Percentiles rank a stretch among this genome's conserved stretches.
These are phyloP conservation scores for Dendrocincla fuliginosa DNA, from an alignment of 2,797 vertebrate genomes.

Conservation along the genomic window DNA sequence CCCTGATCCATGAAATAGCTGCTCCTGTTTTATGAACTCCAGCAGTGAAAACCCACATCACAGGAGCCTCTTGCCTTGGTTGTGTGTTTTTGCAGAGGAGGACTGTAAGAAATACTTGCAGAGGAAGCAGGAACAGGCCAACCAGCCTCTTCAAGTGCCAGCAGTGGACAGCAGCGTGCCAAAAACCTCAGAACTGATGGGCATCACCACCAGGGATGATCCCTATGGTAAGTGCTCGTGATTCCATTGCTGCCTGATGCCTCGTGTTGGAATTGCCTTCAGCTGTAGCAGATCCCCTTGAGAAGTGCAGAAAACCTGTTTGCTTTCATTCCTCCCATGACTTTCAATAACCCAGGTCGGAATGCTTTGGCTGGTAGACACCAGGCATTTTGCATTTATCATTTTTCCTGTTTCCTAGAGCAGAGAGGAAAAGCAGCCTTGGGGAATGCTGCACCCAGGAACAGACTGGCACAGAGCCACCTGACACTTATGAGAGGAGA, in stretches of 20 bases:
- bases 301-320: not conserved
- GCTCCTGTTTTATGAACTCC: not conserved
- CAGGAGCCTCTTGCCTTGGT: not conserved
- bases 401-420: not conserved
- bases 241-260: not conserved
- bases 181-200: constrained; percentile 67
- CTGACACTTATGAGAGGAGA: not conserved
- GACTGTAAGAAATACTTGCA: constrained; percentile 83
- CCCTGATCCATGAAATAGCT: not conserved
- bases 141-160: constrained; percentile 87
- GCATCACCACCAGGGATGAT: constrained; percentile 86
- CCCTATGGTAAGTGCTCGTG: constrained; percentile 72
- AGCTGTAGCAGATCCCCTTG: not conserved
- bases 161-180: constrained; percentile 89
- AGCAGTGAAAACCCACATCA: accelerated
- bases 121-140: constrained; percentile 66
- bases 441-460: not conserved
- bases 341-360: not conserved
- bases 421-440: not conserved
- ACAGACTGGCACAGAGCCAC: not conserved
- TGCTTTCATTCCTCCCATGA: not conserved
- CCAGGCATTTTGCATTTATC: not conserved
- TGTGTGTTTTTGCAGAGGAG: constrained; percentile 77
- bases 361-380: not conserved
- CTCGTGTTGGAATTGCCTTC: accelerated